Base-by-base conservation (phyloP, 2,888 invertebrate genomes). In the Mellilla xanthometata region DNA sequence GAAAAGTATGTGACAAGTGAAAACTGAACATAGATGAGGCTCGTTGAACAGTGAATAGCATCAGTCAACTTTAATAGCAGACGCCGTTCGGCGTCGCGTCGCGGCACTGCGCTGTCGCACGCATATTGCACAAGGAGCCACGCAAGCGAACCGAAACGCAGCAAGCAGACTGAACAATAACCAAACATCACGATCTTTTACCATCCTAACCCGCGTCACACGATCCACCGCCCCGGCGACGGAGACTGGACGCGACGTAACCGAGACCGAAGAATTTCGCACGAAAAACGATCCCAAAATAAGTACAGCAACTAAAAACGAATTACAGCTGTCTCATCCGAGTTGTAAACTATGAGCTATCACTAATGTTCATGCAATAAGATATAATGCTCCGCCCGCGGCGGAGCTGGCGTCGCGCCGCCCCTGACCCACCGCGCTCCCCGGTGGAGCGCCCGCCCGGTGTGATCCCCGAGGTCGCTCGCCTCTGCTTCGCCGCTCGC, bases 321-420 rank as follows among this genome's bases (percentile, higher is more conserved):
- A 52, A 52, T 52, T 50, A 55, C 29, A 52, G 44, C 38, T 33
- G 50, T 72, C 72, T 74, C 72, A 68, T 68, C 68, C 57, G 61
- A 63, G 61, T 71, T 74, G 73, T 56, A 66, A 68, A 71, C 79
- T 81, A 83, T 59, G 62, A 61, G 66, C 75, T 82, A 82, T 71
- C 49, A 64, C 77, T 81, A 80, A 71, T 54, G 62, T 73, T 77
- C 78, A 82, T 81, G 81, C 81, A 79, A 77, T 69, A 69, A 71
- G 55, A 66, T 58, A 62, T 61, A 59, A 72, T n/a, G 65, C 71
- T 60, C 60, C 60, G 62, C 63, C 58, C 68, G 10, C 10, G 13
- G 31, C 13, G 31, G 24, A 24, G 8, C 24, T 24, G 7, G 24
- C 11, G 24, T 24, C 13, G 27, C 7, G 12, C 33, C 23, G 45